Evolutionary conservation across 2,888 invertebrate genomes (phyloP).

Genomic region (Odontomyia ornata): DNA sequence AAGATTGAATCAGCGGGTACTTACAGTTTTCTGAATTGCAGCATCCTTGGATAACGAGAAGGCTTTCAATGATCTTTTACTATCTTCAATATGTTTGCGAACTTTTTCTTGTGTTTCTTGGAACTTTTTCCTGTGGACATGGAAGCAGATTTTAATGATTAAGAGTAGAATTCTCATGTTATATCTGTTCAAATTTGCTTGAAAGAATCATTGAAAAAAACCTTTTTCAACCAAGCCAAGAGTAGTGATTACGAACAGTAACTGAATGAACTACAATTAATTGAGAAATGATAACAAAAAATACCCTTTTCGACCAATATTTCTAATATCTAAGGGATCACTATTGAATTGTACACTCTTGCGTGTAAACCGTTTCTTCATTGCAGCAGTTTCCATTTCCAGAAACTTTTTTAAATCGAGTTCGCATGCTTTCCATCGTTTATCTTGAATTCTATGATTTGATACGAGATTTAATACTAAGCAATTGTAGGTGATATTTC

Average conservation of each 20-base stretch:
- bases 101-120: constrained; percentile 59
- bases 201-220: too few relatives aligned
- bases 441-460: constrained; percentile 60
- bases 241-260: too few relatives aligned
- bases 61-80: constrained; percentile 42
- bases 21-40: constrained; percentile 2
- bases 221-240: too few relatives aligned
- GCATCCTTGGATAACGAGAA: constrained; percentile 32
- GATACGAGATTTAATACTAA: too few relatives aligned
- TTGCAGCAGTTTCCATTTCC: constrained; percentile 58
- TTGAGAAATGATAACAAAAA: background rate
- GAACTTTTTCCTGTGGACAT: constrained; percentile 57
- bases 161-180: too few relatives aligned
- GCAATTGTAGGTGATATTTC: background rate
- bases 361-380: constrained; percentile 59
- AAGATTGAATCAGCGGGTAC: background rate
- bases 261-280: too few relatives aligned
- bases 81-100: constrained; percentile 56
- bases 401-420: constrained; percentile 60
- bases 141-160: too few relatives aligned
- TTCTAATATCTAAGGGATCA: constrained; percentile 59
- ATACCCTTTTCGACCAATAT: constrained; percentile 59
- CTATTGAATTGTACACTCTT: constrained; percentile 56
- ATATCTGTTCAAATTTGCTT: too few relatives aligned
- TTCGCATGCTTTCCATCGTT: constrained; percentile 61